phyloP scores from a whole-genome alignment of 1,140 invertebrate genomes.

The Asobara japonica region DNA sequence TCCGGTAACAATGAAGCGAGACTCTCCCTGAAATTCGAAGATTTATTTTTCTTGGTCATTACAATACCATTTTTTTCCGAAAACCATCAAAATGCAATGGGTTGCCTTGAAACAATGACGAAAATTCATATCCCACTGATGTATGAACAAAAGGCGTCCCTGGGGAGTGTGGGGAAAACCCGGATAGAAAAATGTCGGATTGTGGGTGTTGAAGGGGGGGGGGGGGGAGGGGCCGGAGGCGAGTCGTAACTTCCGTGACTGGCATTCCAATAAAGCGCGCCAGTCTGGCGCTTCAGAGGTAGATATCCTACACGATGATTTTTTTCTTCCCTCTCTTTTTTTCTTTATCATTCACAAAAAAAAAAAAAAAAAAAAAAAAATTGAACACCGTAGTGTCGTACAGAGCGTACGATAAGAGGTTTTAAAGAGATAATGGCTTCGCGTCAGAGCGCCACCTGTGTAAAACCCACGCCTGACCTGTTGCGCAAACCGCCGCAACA shows the following conservation, averaged over 20 bases:
- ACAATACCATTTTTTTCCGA: too few relatives aligned
- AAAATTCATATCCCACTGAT: slow-evolving; percentile 12
- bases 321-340: slow-evolving; percentile 1
- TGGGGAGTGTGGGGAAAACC: background rate
- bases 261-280: slow-evolving; percentile 25
- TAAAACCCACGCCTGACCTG: slow-evolving; percentile 19
- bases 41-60: too few relatives aligned
- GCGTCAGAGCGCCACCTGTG: slow-evolving; percentile 49
- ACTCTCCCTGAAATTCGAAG: too few relatives aligned
- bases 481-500: slow-evolving; percentile 43
- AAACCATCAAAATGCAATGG: too few relatives aligned
- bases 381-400: background rate
- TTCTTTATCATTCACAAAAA: background rate
- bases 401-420: background rate
- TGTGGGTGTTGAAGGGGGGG: background rate
- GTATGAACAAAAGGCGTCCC: slow-evolving; percentile 16
- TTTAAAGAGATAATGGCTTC: slow-evolving; percentile 41
- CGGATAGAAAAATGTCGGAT: background rate
- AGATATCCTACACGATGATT: background rate
- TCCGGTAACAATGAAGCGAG: too few relatives aligned
- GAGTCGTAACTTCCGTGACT: slow-evolving; percentile 23
- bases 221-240: background rate
- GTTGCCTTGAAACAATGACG: background rate
- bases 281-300: background rate
- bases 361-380: too few relatives aligned